Conservation (phyloP, 2,797 vertebrate species). For the Falco columbarius region DNA sequence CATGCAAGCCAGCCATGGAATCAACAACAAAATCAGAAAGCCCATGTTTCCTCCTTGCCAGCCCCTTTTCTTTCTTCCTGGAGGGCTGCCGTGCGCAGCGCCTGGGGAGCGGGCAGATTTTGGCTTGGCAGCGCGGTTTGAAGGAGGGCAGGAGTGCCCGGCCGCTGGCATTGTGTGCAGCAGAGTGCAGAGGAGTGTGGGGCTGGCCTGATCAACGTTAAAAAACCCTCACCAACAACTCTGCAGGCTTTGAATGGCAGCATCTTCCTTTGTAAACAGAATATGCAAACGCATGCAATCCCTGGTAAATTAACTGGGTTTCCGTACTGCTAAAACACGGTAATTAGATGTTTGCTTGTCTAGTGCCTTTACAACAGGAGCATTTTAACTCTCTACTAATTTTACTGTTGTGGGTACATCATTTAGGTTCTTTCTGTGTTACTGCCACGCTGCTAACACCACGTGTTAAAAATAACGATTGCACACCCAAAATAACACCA, state of each 20-base stretch:
- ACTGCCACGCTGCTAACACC: background rate
- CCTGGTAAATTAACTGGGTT: background rate
- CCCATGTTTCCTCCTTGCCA: background rate
- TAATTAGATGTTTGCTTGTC: background rate
- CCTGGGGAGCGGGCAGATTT: background rate
- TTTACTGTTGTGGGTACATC: background rate
- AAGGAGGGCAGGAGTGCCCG: background rate
- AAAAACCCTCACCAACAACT: background rate
- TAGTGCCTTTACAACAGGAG: background rate
- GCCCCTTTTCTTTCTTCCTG: background rate
- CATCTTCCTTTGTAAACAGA: constrained; percentile 25
- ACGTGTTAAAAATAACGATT: background rate
- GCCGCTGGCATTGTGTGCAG: rapidly evolving
- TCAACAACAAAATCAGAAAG: background rate
- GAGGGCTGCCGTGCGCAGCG: background rate
- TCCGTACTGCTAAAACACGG: background rate
- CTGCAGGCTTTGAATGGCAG: background rate
- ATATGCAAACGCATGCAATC: background rate
- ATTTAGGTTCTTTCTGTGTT: background rate
- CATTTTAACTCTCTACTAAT: background rate
- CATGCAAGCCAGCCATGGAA: background rate
- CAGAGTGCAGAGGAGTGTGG: background rate
- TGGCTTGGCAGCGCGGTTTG: background rate
- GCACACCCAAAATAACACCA: background rate
- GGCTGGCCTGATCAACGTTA: background rate